These are phyloP conservation scores for Dichetophora obliterata DNA, from an alignment of 2,888 invertebrate genomes.

Conservation along the genomic window DNA sequence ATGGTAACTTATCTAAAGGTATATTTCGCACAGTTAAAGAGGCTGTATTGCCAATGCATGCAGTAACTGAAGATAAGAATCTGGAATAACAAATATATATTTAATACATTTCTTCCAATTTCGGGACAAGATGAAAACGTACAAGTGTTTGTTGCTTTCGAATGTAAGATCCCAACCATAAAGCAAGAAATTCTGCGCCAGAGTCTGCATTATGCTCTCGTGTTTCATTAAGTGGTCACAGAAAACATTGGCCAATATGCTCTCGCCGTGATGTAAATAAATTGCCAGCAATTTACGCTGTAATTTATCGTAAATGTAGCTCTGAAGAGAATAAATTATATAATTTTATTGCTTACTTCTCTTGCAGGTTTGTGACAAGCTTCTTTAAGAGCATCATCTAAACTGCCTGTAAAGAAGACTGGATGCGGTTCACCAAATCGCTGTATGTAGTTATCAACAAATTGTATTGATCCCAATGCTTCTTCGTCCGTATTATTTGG, in stretches of 20 bases:
- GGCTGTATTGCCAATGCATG: slow-evolving; percentile 85
- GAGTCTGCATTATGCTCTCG: slow-evolving; percentile 89
- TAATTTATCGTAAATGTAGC: slow-evolving; percentile 47
- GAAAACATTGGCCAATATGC: slow-evolving; percentile 96
- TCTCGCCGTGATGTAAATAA: slow-evolving; percentile 96
- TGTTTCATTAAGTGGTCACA: slow-evolving; percentile 94
- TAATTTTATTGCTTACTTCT: slow-evolving; percentile 75
- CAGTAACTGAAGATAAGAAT: slow-evolving; percentile 81
- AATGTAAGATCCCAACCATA: slow-evolving; percentile 98
- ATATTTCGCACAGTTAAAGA: slow-evolving; percentile 88
- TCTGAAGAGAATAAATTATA: background rate
- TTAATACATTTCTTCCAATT: background rate
- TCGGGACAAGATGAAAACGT: slow-evolving; percentile 50
- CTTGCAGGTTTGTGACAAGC: slow-evolving; percentile 90
- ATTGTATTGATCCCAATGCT: slow-evolving; percentile 86
- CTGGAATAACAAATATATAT: slow-evolving; percentile 67
- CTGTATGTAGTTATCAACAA: slow-evolving; percentile 86
- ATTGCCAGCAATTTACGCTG: slow-evolving; percentile 94
- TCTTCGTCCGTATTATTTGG: slow-evolving; percentile 89
- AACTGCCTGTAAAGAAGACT: slow-evolving; percentile 89
- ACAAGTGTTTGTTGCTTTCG: slow-evolving; percentile 87
- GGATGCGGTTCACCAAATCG: slow-evolving; percentile 87
- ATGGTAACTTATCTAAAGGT: slow-evolving; percentile 88
- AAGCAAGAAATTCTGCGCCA: slow-evolving; percentile 90
- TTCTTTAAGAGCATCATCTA: slow-evolving; percentile 92